Percentiles rank a stretch among this genome's conserved stretches.
Evolutionary conservation across 2,113 vertebrate genomes (phyloP).

Genomic region (Cebus imitator): DNA sequence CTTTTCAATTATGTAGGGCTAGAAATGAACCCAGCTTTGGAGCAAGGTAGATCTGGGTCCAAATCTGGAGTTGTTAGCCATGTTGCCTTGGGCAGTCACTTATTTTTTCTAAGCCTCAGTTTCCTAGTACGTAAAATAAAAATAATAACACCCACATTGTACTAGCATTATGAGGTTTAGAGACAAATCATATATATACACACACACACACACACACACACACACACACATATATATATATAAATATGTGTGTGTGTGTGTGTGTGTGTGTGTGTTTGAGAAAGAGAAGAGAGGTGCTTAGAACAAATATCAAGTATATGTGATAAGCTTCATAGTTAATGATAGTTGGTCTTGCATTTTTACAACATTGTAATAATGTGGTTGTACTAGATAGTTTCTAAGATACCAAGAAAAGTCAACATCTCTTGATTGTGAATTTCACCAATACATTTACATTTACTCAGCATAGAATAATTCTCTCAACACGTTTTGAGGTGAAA

Average conservation of each 20-base stretch:
- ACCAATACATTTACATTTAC: background rate
- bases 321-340: background rate
- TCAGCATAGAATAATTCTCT: background rate
- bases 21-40: conserved; percentile 12
- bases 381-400: background rate
- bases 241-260: background rate
- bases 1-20: background rate
- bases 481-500: background rate
- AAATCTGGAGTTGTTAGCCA: conserved; percentile 36
- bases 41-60: background rate
- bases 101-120: conserved; percentile 10
- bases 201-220: too few species aligned
- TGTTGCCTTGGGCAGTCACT: background rate
- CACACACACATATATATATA: too few species aligned
- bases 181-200: background rate
- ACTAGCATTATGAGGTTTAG: background rate
- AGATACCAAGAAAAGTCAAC: background rate
- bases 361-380: background rate
- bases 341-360: background rate
- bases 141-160: background rate
- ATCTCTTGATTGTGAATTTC: background rate
- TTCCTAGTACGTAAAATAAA: conserved; percentile 25
- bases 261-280: background rate
- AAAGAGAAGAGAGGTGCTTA: background rate
- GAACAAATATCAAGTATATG: background rate